These are phyloP conservation scores for Lycaon pictus DNA, from an alignment of 2,113 vertebrate species.

Conservation along the genomic window DNA sequence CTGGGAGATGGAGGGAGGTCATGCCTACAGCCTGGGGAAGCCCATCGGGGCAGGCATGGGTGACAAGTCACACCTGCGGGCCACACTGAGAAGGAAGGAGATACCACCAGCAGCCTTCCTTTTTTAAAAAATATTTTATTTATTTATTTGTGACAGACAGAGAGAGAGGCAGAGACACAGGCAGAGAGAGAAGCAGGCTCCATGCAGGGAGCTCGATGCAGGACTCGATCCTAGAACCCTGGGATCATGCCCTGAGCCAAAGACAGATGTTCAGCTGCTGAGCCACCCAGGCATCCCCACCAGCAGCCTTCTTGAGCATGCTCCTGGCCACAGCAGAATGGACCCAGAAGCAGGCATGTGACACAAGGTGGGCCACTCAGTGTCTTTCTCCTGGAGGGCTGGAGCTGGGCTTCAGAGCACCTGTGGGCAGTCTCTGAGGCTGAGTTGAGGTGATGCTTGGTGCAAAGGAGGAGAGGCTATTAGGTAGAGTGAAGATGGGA, in stretches of 20 bases:
- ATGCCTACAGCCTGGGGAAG: no score
- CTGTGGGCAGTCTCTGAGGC: background rate
- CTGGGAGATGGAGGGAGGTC: no score
- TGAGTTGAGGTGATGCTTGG: background rate
- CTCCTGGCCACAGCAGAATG: background rate
- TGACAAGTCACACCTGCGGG: fast-evolving
- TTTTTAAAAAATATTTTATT: no score
- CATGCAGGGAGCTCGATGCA: no score
- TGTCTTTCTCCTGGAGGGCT: background rate
- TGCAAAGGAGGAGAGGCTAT: background rate
- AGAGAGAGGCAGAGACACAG: no score
- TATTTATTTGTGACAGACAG: no score
- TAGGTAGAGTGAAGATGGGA: background rate
- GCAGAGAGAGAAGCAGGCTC: no score
- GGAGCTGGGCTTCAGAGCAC: background rate
- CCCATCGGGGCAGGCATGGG: fast-evolving
- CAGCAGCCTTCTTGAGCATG: background rate
- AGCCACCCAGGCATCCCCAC: background rate
- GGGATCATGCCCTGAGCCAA: no score
- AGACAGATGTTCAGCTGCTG: no score
- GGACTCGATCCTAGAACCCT: no score
- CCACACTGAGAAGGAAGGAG: background rate
- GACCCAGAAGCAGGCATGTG: background rate
- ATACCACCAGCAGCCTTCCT: background rate
- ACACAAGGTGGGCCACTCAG: no score